These are phyloP conservation scores for Euwallacea fornicatus DNA, from an alignment of 1,140 invertebrate species.

Conservation along the genomic window DNA sequence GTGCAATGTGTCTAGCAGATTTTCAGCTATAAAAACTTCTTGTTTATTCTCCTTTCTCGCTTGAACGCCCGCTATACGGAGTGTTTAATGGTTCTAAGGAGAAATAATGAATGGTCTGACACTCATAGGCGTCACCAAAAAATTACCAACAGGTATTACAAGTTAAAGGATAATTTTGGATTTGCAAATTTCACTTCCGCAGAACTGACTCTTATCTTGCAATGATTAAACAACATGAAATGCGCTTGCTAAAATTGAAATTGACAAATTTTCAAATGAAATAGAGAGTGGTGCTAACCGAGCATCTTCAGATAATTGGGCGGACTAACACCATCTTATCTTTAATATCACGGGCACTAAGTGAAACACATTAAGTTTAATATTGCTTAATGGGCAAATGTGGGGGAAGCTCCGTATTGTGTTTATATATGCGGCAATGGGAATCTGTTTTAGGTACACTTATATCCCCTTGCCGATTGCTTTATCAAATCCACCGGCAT, in stretches of 20 bases:
- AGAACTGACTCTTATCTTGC: no score
- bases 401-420: constrained; percentile 17
- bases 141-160: no score
- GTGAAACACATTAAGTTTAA: constrained; percentile 18
- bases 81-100: constrained; percentile 9
- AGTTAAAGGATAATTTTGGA: no score
- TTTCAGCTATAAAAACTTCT: constrained; percentile 28
- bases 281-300: neutral
- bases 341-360: constrained; percentile 8
- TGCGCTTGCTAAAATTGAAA: neutral
- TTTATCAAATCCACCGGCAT: neutral
- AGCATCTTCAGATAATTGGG: constrained; percentile 7
- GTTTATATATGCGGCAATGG: constrained; percentile 4
- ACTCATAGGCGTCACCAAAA: no score
- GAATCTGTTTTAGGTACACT: constrained; percentile 11
- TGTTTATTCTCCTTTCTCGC: constrained; percentile 17
- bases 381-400: constrained; percentile 16
- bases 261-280: neutral
- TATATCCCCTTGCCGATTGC: constrained; percentile 2
- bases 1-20: constrained; percentile 35
- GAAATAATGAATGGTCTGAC: neutral
- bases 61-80: neutral
- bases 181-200: no score
- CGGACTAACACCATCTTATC: constrained; percentile 3
- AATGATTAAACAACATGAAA: no score